A percentile compares a stretch with the other conserved stretches of the same genome.
These are phyloP conservation scores for Hormaphis cornu DNA, from an alignment of 1,140 invertebrate genomes.

Conservation along the genomic window DNA sequence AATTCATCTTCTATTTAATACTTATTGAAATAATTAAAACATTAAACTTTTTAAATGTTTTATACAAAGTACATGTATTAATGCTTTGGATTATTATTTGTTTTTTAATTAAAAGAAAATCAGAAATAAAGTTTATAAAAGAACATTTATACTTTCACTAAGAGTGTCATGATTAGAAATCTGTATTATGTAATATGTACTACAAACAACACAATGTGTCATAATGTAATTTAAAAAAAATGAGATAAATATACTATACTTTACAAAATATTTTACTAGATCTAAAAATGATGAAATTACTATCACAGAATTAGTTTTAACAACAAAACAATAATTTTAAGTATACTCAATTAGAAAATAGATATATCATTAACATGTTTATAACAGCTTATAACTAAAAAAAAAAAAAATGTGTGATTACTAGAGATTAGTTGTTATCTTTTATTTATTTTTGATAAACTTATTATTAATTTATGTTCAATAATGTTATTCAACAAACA, in stretches of 20 bases:
- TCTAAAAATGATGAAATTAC: constrained; percentile 3
- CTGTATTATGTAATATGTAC: no score
- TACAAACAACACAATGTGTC: no score
- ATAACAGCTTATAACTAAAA: constrained; percentile 11
- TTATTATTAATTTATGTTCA: background rate
- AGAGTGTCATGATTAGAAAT: background rate
- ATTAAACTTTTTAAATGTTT: no score
- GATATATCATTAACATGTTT: background rate
- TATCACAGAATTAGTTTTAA: constrained; percentile 27
- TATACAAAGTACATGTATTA: background rate
- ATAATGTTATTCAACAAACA: no score
- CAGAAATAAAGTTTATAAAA: background rate
- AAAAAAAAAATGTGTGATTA: background rate
- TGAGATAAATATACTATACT: background rate
- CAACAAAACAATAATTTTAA: background rate
- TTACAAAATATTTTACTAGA: background rate
- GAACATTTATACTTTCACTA: background rate
- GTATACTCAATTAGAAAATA: background rate
- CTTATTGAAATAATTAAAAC: background rate
- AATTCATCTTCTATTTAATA: background rate
- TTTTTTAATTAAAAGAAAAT: background rate
- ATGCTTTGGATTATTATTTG: background rate
- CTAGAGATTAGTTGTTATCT: background rate
- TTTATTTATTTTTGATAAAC: background rate
- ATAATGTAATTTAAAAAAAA: background rate